Evolutionary conservation across 2,888 invertebrate genomes (phyloP), one percentile per base, ranked within the genome.

Genomic region (Listrodromus nycthemerus): DNA sequence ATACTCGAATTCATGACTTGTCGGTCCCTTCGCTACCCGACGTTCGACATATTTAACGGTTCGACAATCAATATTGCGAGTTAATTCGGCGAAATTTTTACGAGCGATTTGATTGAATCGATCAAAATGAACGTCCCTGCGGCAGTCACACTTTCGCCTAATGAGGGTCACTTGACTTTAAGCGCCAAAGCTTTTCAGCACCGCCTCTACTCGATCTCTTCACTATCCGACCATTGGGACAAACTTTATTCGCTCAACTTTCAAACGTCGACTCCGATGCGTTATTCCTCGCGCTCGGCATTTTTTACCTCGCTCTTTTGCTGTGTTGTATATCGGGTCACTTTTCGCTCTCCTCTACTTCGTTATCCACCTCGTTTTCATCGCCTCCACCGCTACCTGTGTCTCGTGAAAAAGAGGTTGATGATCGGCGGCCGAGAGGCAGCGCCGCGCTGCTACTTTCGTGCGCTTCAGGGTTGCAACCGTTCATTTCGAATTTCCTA

Each of bases 401-500:
- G 65, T 61, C 33, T n/a, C 71, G 63, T 70, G 79, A 82, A 84
- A 67, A 79, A 55, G 69, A 69, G 75, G 71, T 61, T 66, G 55
- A 77, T 33, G 58, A 65, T 41, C 55, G 73, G 24, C 58, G 33
- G 67, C 3, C n/a, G 65, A 45, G 79, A 21, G 37, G 70, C 21
- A 58, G 37, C 24, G 33, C 21, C 48, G 67, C 45, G 71, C 45
- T 55, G 65, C 80, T 58, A 78, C 73, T 86, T 79, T 84, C 79
- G 81, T 85, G 80, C 79, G 82, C 82, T 85, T 79, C 79, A 85
- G 71, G 77, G 78, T 84, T 70, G 71, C 74, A 67, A 83, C 74
- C 84, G 83, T 80, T 86, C 80, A 65, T 83, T 79, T 81, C 75
- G 82, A 86, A 86, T 86, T 85, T 86, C 87, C 83, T 87, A 86